Evolutionary conservation across 1,140 invertebrate genomes (phyloP).

Genomic region (Drosophila navojoa): DNA sequence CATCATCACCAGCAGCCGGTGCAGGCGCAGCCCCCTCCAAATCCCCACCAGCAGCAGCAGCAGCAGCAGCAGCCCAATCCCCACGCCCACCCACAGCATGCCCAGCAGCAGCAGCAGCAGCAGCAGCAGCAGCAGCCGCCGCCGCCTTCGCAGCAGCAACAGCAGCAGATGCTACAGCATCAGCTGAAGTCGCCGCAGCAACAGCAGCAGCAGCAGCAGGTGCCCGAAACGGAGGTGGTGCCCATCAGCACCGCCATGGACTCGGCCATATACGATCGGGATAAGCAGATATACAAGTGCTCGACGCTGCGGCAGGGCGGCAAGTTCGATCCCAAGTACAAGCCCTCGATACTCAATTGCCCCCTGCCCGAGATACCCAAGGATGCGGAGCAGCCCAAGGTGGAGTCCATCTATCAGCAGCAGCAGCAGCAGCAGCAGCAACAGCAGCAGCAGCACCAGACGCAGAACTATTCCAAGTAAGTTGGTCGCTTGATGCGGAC

Average conservation of each 20-base stretch:
- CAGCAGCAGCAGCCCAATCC: conserved; percentile 39
- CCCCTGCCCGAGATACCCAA: conserved; percentile 83
- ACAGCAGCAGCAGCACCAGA: conserved; percentile 56
- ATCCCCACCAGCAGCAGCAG: conserved; percentile 48
- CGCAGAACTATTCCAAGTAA: conserved; percentile 80
- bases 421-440: conserved; percentile 70
- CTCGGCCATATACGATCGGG: conserved; percentile 79
- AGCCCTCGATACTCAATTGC: conserved; percentile 83
- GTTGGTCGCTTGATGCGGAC: conserved; percentile 28
- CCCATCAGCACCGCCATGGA: conserved; percentile 73
- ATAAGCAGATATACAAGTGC: conserved; percentile 83
- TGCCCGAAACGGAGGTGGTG: conserved; percentile 59
- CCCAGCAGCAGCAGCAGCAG: conserved; percentile 41
- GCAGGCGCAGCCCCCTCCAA: conserved; percentile 58
- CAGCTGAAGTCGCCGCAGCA: conserved; percentile 54
- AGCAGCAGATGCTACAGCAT: conserved; percentile 67
- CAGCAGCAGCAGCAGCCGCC: conserved; percentile 42
- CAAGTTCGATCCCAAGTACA: conserved; percentile 83
- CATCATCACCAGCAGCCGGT: conserved; percentile 62
- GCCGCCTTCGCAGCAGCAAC: conserved; percentile 62
- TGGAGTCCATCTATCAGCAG: conserved; percentile 76
- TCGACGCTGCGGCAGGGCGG: conserved; percentile 81
- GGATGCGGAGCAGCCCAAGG: conserved; percentile 76
- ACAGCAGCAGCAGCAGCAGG: conserved; percentile 54
- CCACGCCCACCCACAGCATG: conserved; percentile 10